These are phyloP conservation scores for Cantharis lateralis DNA, from an alignment of 2,888 invertebrate species.

Conservation along the genomic window DNA sequence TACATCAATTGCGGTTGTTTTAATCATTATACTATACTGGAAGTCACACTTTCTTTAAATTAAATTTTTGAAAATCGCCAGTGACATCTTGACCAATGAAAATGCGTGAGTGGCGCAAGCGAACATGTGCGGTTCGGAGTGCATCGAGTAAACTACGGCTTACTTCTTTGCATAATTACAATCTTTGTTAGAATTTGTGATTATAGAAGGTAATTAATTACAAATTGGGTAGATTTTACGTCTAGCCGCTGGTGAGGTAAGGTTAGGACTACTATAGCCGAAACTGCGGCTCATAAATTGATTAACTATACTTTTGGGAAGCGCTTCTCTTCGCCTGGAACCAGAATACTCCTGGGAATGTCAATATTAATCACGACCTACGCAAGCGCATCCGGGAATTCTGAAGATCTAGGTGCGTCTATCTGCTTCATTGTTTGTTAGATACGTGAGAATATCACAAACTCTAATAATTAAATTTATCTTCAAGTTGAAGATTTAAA, in stretches of 20 bases:
- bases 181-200: conserved; percentile 18
- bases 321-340: conserved; percentile 35
- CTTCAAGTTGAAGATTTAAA: not conserved
- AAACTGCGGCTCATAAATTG: conserved; percentile 34
- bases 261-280: conserved; percentile 28
- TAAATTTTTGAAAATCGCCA: conserved; percentile 11
- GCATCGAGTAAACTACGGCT: conserved; percentile 16
- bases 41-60: no score
- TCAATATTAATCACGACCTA: conserved; percentile 34
- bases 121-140: conserved; percentile 18
- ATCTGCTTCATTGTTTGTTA: conserved; percentile 28
- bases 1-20: not conserved
- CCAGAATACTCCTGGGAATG: conserved; percentile 32
- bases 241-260: conserved; percentile 28
- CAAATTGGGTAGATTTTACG: conserved; percentile 29
- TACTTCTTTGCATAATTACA: conserved; percentile 28
- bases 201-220: conserved; percentile 31
- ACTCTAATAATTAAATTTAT: not conserved
- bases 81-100: conserved; percentile 8
- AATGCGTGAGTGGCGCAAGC: conserved; percentile 10
- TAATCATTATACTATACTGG: not conserved
- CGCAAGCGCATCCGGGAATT: conserved; percentile 31
- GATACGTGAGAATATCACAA: conserved; percentile 22
- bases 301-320: conserved; percentile 37
- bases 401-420: conserved; percentile 25